Evolutionary conservation across 2,113 vertebrate species (phyloP), one percentile per base, ranked within the genome.

Genomic region (Neolamprologus sp.): DNA sequence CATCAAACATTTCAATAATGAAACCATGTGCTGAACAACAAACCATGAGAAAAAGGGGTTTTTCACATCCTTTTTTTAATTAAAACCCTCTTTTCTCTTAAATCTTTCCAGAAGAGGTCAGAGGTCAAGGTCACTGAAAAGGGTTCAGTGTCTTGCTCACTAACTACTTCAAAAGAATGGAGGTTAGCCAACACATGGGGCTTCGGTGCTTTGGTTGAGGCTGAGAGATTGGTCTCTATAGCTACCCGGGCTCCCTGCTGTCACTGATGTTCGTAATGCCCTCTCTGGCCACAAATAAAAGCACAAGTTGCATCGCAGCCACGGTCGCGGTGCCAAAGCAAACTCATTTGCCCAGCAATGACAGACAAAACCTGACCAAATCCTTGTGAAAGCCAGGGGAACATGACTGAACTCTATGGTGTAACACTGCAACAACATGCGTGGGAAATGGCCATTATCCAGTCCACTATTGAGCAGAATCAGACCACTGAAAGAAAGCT

Each of bases 281-380:
- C 47, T 85, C 91, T 83, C 60, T 86, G 88, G 87, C 85, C 85
- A 21, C 90, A 82, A 92, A 91, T 90, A 85, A 93, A 95, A 90
- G 86, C 87, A 81, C n/a, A 84, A 84, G 89, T 90, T 88, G 80
- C 75, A 16, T 89, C 47, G 83, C 78, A 81, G 71, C 57, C 35
- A 14, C 49, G 51, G 81, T 71, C 28, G 14, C 4, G 23, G 88
- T 84, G 88, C 90, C 90, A 90, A 92, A 94, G 58, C 58, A 92
- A 90, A 93, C 80, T 68, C 45, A 71, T 82, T 85, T 57, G 7
- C 17, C 65, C 54, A 65, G 85, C 33, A 84, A 84, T 89, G 89
- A 91, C 81, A 88, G 82, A 87, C 84, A 65, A 78, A 83, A 82
- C n/a, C 83, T 51, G 84, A 91, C 86, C 51, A 65, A 87, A 85